phyloP scores from a whole-genome alignment of 2,797 vertebrate genomes.

The Crypturellus tataupa region DNA sequence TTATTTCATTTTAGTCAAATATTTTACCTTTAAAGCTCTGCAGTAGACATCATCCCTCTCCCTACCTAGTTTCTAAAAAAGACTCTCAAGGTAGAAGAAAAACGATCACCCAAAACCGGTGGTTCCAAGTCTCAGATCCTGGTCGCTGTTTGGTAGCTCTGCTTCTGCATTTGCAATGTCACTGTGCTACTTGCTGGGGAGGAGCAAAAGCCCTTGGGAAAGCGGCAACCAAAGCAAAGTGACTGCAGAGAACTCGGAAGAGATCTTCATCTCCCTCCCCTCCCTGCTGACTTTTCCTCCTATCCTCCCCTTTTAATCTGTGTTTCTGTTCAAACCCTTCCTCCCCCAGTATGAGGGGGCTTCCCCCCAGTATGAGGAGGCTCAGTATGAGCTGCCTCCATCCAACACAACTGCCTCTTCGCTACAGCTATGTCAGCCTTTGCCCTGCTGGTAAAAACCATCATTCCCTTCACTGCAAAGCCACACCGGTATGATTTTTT shows the following conservation, averaged over 20 bases:
- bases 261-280: neutral
- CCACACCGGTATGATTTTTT: neutral
- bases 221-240: neutral
- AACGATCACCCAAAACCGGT: neutral
- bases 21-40: neutral
- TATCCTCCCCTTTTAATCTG: neutral
- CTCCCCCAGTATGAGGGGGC: too few relatives aligned
- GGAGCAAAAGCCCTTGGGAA: neutral
- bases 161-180: neutral
- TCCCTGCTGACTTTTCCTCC: neutral
- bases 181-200: neutral
- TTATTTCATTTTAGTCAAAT: neutral
- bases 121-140: neutral
- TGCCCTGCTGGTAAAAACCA: neutral
- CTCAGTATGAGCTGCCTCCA: neutral
- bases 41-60: neutral
- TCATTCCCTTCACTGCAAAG: neutral
- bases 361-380: too few relatives aligned
- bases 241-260: neutral
- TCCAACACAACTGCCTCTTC: neutral
- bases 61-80: neutral
- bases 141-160: neutral
- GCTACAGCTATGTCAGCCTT: accelerated
- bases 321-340: neutral
- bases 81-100: neutral